phyloP scores from a whole-genome alignment of 2,113 vertebrate species.

The Falcunculus frontatus region DNA sequence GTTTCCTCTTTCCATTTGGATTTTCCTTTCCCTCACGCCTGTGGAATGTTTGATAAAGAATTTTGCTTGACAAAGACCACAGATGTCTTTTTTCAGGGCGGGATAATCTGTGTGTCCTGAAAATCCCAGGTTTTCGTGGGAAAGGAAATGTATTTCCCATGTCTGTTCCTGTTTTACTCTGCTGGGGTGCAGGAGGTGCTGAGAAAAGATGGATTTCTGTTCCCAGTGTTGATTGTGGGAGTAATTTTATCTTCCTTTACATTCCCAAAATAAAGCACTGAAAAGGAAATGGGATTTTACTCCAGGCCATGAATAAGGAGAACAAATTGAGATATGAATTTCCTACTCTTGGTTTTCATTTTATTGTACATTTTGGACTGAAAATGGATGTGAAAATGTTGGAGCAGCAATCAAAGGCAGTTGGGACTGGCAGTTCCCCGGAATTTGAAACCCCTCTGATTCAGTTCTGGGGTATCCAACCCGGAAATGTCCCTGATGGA shows the following conservation, averaged over 20 bases:
- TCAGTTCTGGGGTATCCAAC: not conserved
- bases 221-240: not conserved
- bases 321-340: not conserved
- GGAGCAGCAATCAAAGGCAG: not conserved
- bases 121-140: not conserved
- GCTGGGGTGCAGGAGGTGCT: not conserved
- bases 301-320: not conserved
- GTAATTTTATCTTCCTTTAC: not conserved
- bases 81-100: not conserved
- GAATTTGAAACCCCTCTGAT: not conserved
- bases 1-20: not conserved
- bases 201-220: not conserved
- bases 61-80: fast-evolving
- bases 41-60: not conserved
- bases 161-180: not conserved
- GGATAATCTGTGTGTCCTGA: not conserved
- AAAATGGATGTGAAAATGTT: not conserved
- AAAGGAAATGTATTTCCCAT: not conserved
- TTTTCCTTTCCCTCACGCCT: not conserved
- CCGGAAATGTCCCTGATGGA: not conserved
- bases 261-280: not conserved
- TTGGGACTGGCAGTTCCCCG: not conserved
- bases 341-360: not conserved
- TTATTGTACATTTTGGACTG: not conserved
- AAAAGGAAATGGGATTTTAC: not conserved